These are phyloP conservation scores for Sericinus montela DNA, from an alignment of 2,888 invertebrate genomes.

Conservation along the genomic window DNA sequence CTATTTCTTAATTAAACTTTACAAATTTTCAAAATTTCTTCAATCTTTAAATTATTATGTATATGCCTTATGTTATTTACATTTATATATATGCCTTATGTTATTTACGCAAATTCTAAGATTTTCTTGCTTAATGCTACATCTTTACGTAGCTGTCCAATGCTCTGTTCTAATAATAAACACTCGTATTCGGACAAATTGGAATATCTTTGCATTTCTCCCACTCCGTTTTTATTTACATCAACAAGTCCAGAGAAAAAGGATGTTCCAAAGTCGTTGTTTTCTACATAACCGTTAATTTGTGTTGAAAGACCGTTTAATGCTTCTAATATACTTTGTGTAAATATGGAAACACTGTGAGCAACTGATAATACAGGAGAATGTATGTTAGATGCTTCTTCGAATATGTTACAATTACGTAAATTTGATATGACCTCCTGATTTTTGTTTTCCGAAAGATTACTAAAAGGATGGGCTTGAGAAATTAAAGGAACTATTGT, in stretches of 20 bases:
- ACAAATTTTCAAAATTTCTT: too few relatives aligned
- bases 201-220: conserved; percentile 46
- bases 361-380: conserved; percentile 82
- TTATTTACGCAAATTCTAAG: conserved; percentile 36
- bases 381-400: conserved; percentile 82
- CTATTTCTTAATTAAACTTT: too few relatives aligned
- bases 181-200: conserved; percentile 46
- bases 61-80: background rate
- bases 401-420: conserved; percentile 71
- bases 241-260: conserved; percentile 51
- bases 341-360: conserved; percentile 80
- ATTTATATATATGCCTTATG: too few relatives aligned
- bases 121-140: conserved; percentile 44
- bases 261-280: conserved; percentile 59
- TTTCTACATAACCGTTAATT: conserved; percentile 52
- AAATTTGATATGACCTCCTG: conserved; percentile 49
- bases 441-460: conserved; percentile 60
- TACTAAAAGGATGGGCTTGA: conserved; percentile 79
- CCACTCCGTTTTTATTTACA: conserved; percentile 40
- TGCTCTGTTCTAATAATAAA: conserved; percentile 44
- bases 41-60: too few relatives aligned
- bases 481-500: conserved; percentile 89
- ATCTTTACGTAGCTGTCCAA: conserved; percentile 48
- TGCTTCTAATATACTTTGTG: conserved; percentile 74
- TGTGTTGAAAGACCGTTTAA: conserved; percentile 39